phyloP scores from a whole-genome alignment of 2,797 vertebrate species.

The Myripristis jacobus region DNA sequence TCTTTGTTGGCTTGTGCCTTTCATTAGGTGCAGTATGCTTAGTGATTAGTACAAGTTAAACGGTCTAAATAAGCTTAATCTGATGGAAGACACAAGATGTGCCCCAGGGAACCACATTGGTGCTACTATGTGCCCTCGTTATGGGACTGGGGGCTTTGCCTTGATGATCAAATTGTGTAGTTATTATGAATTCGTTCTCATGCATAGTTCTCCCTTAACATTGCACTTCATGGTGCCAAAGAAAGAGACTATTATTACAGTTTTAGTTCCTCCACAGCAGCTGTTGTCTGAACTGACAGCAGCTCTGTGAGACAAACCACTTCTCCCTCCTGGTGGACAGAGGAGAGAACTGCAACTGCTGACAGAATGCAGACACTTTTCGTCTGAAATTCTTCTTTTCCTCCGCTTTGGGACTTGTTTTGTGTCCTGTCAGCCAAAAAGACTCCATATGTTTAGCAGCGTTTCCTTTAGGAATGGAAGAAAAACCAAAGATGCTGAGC shows the following conservation, averaged over 20 bases:
- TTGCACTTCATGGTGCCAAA: conserved; percentile 30
- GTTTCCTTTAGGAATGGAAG: neutral
- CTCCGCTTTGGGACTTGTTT: neutral
- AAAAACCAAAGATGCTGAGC: neutral
- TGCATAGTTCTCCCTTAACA: neutral
- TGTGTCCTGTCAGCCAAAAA: conserved; percentile 9
- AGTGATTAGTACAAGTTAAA: conserved; percentile 16
- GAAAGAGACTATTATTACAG: conserved; percentile 14
- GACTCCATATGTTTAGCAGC: neutral
- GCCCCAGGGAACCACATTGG: neutral
- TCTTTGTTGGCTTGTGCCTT: conserved; percentile 5
- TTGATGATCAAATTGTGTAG: neutral
- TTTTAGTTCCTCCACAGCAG: conserved; percentile 4
- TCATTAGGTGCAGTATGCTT: neutral
- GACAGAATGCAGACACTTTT: neutral
- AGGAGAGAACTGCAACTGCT: conserved; percentile 37
- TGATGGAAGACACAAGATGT: neutral
- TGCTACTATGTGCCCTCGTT: neutral
- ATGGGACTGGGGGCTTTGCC: neutral
- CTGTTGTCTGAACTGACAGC: neutral
- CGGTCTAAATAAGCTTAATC: neutral
- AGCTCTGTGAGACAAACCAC: conserved; percentile 35
- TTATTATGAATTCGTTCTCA: conserved; percentile 2
- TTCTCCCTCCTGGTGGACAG: conserved; percentile 69
- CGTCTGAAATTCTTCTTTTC: neutral